phyloP scores from a whole-genome alignment of 1,140 invertebrate species.

The Monochamus saltuarius region DNA sequence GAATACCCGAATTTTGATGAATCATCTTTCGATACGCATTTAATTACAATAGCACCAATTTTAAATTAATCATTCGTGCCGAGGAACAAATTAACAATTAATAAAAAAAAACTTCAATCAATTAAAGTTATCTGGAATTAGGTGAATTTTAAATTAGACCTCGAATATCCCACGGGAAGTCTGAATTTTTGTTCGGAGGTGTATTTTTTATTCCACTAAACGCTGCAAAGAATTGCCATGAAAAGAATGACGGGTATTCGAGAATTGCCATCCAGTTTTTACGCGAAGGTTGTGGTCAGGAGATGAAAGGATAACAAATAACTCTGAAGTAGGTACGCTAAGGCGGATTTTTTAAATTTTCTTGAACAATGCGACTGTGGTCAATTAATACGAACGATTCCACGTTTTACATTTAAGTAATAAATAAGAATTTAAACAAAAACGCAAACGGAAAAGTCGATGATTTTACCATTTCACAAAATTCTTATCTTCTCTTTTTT shows the following conservation, averaged over 20 bases:
- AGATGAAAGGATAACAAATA: no score
- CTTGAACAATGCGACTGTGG: no score
- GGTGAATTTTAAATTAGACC: neutral
- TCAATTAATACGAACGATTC: no score
- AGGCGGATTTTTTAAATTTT: no score
- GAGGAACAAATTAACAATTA: constrained; percentile 2
- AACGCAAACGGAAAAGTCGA: no score
- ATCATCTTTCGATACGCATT: no score
- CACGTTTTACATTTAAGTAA: no score
- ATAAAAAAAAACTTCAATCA: neutral
- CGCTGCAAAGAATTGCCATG: constrained; percentile 3
- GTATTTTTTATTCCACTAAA: neutral
- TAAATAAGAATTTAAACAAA: no score
- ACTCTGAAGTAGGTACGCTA: no score
- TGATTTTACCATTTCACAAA: no score
- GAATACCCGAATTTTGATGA: neutral
- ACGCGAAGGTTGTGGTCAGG: no score
- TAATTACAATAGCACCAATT: neutral
- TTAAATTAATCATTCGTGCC: neutral
- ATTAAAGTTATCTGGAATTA: constrained; percentile 1
- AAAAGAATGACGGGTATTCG: constrained; percentile 10
- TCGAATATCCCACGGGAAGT: constrained; percentile 14
- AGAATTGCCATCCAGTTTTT: neutral
- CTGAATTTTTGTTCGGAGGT: neutral
- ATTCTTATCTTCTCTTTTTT: no score